Percentiles rank a stretch among this genome's conserved stretches.
phyloP scores from a whole-genome alignment of 2,113 vertebrate genomes.

The Phrynosoma blainvillii region DNA sequence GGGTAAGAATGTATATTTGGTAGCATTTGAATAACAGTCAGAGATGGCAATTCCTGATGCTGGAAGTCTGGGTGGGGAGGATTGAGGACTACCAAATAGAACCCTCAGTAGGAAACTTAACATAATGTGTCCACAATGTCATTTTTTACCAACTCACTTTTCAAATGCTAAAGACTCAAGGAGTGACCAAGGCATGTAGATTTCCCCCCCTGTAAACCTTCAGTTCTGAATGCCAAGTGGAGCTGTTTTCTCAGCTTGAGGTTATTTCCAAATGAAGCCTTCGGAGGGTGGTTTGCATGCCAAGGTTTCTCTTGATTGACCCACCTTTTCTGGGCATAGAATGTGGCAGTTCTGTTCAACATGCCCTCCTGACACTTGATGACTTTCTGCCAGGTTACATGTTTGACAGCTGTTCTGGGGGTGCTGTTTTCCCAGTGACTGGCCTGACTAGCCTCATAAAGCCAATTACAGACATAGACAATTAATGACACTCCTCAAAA shows the following conservation, averaged over 20 bases:
- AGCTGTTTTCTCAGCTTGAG: constrained; percentile 55
- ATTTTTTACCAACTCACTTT: not conserved
- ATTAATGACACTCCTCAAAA: constrained; percentile 76
- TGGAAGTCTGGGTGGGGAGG: not conserved
- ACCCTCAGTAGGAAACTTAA: constrained; percentile 30
- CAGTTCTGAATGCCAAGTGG: not conserved
- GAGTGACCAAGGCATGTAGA: constrained; percentile 17
- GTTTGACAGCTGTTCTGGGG: constrained; percentile 79
- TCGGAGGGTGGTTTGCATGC: constrained; percentile 55
- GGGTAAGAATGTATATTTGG: not conserved
- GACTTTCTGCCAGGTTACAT: constrained; percentile 68
- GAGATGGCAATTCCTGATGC: not conserved
- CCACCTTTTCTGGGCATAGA: constrained; percentile 41
- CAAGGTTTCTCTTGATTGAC: constrained; percentile 48
- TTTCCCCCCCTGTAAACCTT: not conserved
- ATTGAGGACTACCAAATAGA: constrained; percentile 19
- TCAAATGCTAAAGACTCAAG: constrained; percentile 29
- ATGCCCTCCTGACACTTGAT: constrained; percentile 51
- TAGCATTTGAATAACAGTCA: not conserved
- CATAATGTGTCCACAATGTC: constrained; percentile 22
- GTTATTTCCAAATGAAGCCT: constrained; percentile 59
- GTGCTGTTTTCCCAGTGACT: constrained; percentile 65
- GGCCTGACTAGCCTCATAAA: constrained; percentile 67
- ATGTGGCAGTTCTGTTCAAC: constrained; percentile 61
- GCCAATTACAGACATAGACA: constrained; percentile 78